A percentile compares a stretch with the other conserved stretches of the same genome.
Conservation (phyloP, 2,113 vertebrate genomes). For the Nestor notabilis region DNA sequence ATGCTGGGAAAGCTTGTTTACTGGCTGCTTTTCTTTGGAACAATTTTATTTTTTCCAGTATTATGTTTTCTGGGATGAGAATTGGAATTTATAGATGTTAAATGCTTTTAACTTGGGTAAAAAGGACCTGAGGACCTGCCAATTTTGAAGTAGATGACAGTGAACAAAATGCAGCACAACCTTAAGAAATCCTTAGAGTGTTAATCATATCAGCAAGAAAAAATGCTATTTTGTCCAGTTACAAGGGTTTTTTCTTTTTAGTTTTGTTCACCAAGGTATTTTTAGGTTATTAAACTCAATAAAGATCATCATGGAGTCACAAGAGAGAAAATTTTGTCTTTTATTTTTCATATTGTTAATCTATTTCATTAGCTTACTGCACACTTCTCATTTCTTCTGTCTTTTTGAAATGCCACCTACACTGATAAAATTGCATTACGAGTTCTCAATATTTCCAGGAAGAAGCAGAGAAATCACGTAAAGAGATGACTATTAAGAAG, state of each 20-base stretch:
- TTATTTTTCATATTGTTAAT: background rate
- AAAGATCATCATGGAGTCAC: background rate
- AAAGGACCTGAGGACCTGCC: background rate
- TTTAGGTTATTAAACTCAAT: background rate
- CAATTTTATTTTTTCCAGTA: background rate
- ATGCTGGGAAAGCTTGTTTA: background rate
- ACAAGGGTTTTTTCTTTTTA: background rate
- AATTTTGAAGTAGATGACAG: background rate
- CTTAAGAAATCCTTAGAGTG: background rate
- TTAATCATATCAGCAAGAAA: background rate
- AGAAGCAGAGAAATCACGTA: background rate
- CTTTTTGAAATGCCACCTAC: conserved; percentile 61
- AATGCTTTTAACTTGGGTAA: background rate
- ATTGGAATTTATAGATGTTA: background rate
- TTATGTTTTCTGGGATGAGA: background rate
- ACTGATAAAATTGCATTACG: conserved; percentile 28
- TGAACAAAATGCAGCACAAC: background rate
- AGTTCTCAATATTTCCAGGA: conserved; percentile 38
- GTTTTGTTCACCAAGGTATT: background rate
- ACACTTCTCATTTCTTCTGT: conserved; percentile 4
- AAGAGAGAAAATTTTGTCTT: background rate
- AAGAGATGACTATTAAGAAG: conserved; percentile 8
- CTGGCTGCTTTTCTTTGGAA: background rate
- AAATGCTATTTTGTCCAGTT: background rate
- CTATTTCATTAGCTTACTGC: conserved; percentile 2